A percentile compares a stretch with the other conserved stretches of the same genome.
Evolutionary conservation across 2,797 vertebrate species (phyloP).

Genomic region (Cirrhinus molitorella): DNA sequence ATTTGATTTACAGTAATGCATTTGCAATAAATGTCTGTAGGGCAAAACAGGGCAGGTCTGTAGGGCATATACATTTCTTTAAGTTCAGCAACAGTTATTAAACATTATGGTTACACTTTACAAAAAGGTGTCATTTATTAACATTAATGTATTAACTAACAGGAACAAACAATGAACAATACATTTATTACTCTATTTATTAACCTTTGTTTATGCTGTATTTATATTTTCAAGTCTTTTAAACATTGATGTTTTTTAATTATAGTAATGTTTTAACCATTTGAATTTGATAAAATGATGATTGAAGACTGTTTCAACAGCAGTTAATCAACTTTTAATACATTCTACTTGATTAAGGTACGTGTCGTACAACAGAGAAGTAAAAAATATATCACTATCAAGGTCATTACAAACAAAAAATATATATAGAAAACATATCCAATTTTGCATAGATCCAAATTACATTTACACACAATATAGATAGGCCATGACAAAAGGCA

Average conservation of each 20-base stretch:
- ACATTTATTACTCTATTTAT: too few relatives aligned
- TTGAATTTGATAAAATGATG: conserved; percentile 11
- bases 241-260: not conserved
- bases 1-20: not conserved
- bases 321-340: conserved; percentile 44
- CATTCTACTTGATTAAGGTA: conserved; percentile 37
- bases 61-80: too few relatives aligned
- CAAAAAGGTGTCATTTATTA: too few relatives aligned
- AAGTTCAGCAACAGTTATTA: not conserved
- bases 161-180: too few relatives aligned
- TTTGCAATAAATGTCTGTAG: not conserved
- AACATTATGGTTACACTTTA: too few relatives aligned
- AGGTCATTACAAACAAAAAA: conserved; percentile 35
- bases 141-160: too few relatives aligned
- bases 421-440: conserved; percentile 27
- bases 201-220: too few relatives aligned
- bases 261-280: not conserved
- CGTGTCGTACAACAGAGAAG: conserved; percentile 36
- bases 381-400: conserved; percentile 43
- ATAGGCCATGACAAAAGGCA: conserved; percentile 12
- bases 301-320: conserved; percentile 48
- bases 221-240: not conserved
- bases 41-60: not conserved
- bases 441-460: conserved; percentile 57
- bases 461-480: conserved; percentile 51